These are phyloP conservation scores for Cantharis lateralis DNA, from an alignment of 2,888 invertebrate species.

Conservation along the genomic window DNA sequence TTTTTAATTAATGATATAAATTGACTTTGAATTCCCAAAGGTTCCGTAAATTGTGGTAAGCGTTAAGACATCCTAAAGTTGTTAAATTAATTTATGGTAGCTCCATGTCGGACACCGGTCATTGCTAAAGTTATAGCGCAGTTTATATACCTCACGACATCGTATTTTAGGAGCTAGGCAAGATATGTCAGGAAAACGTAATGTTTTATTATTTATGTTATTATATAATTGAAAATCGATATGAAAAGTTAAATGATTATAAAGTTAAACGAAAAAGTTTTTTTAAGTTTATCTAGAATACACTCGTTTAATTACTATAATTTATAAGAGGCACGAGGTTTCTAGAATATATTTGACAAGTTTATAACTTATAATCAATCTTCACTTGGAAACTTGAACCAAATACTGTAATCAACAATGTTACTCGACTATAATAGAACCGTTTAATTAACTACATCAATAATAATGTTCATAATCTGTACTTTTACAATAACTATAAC, in stretches of 20 bases:
- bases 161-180: conserved; percentile 23
- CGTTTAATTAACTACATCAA: conserved; percentile 12
- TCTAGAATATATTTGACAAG: neutral
- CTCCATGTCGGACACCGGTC: conserved; percentile 53
- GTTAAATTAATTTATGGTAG: conserved; percentile 58
- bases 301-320: conserved; percentile 24
- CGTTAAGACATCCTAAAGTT: conserved; percentile 55
- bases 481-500: neutral
- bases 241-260: conserved; percentile 14
- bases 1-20: conserved; percentile 32
- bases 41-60: conserved; percentile 55
- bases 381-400: neutral
- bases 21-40: conserved; percentile 44
- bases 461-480: conserved; percentile 22
- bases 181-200: conserved; percentile 14
- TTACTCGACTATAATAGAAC: conserved; percentile 7
- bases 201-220: conserved; percentile 10
- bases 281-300: conserved; percentile 4
- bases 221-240: conserved; percentile 23
- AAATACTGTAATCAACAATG: neutral
- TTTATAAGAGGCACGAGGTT: conserved; percentile 13
- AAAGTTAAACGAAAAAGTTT: conserved; percentile 11
- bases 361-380: conserved; percentile 4
- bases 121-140: conserved; percentile 53
- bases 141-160: conserved; percentile 28